These are phyloP conservation scores for Perithous albicinctus DNA, from an alignment of 2,888 invertebrate species.

Conservation along the genomic window DNA sequence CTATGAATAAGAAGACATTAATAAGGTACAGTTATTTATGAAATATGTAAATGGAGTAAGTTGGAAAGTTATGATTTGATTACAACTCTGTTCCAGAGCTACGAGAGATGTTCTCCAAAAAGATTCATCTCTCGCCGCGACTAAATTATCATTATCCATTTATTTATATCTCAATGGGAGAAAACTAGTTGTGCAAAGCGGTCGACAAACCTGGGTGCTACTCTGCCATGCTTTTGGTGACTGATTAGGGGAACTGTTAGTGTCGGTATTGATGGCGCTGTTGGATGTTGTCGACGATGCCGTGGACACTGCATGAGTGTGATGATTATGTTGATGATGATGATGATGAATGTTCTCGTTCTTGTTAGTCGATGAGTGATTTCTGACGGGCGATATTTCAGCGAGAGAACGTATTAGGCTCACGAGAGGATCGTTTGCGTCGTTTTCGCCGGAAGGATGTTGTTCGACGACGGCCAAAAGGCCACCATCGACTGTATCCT, in stretches of 20 bases:
- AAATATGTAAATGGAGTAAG: no score
- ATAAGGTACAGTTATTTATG: no score
- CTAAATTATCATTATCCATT: constrained; percentile 28
- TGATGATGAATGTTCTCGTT: constrained; percentile 72
- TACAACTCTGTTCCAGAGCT: no score
- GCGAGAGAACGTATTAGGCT: constrained; percentile 82
- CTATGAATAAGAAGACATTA: no score
- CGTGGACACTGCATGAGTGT: constrained; percentile 53
- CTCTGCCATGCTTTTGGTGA: constrained; percentile 84
- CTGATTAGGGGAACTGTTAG: constrained; percentile 82
- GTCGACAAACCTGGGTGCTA: constrained; percentile 82
- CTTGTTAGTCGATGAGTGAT: constrained; percentile 77
- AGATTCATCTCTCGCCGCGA: background rate
- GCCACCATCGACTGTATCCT: constrained; percentile 76
- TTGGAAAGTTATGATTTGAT: no score
- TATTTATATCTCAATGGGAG: background rate
- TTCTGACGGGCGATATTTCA: constrained; percentile 79
- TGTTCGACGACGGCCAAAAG: constrained; percentile 77
- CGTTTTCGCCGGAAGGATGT: constrained; percentile 56
- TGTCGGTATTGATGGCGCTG: constrained; percentile 75
- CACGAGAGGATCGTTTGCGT: constrained; percentile 78
- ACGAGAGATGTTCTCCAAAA: constrained; percentile 6
- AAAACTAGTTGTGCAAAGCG: constrained; percentile 57
- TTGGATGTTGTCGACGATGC: constrained; percentile 60
- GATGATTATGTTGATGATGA: constrained; percentile 62